A percentile compares a stretch with the other conserved stretches of the same genome.
Conservation (phyloP, 1,140 invertebrate species). For the Hyles euphorbiae region DNA sequence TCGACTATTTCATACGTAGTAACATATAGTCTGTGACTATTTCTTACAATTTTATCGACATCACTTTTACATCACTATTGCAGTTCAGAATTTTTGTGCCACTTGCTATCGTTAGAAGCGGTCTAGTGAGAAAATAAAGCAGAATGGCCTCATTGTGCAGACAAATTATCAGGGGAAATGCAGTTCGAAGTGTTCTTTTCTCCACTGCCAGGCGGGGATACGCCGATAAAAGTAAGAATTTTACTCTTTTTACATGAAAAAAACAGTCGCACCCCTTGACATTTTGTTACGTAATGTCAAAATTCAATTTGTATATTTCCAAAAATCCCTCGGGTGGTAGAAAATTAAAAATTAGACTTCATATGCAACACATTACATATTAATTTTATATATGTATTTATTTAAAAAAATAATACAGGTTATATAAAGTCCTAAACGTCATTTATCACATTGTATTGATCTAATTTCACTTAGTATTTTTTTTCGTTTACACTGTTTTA, state of each 20-base stretch:
- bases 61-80: not conserved
- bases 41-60: no score
- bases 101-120: conserved; percentile 68
- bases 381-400: no score
- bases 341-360: no score
- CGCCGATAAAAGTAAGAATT: conserved; percentile 70
- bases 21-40: no score
- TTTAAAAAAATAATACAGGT: not conserved
- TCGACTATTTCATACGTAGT: no score
- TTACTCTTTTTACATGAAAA: conserved; percentile 19
- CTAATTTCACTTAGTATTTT: not conserved
- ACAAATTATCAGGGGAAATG: conserved; percentile 69
- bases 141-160: conserved; percentile 73
- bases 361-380: no score
- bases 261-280: conserved; percentile 45
- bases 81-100: conserved; percentile 20
- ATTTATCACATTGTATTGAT: conserved; percentile 29
- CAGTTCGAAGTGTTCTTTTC: conserved; percentile 59
- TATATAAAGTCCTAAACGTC: conserved; percentile 2
- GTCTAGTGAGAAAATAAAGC: conserved; percentile 58
- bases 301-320: conserved; percentile 7
- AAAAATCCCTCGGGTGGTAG: no score
- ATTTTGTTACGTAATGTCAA: conserved; percentile 75
- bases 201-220: conserved; percentile 60
- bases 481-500: not conserved